Conservation (phyloP, 2,797 vertebrate species). For the Botia kubotai region DNA sequence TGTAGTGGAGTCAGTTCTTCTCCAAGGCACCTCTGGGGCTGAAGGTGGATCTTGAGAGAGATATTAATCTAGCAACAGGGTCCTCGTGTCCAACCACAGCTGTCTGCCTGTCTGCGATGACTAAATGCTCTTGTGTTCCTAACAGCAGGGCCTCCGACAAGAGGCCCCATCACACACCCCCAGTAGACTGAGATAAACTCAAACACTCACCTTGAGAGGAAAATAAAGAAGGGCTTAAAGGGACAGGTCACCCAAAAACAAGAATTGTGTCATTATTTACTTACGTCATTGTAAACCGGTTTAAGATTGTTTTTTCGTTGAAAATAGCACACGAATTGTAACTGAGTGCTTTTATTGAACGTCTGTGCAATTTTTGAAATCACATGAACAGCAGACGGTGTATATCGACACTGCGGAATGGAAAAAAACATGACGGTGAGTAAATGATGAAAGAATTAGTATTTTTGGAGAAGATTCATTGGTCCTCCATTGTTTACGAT, state of each 20-base stretch:
- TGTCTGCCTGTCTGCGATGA: conserved; percentile 60
- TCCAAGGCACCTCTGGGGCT: conserved; percentile 36
- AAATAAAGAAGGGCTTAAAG: conserved; percentile 20
- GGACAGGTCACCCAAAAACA: not conserved
- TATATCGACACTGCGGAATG: too few relatives aligned
- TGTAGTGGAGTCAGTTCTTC: conserved; percentile 42
- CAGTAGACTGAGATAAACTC: conserved; percentile 41
- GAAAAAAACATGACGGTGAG: too few relatives aligned
- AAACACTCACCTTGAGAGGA: conserved; percentile 44
- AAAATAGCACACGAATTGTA: too few relatives aligned
- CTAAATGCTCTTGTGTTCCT: conserved; percentile 59
- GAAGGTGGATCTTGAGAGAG: conserved; percentile 54
- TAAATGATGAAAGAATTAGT: too few relatives aligned
- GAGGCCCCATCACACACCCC: conserved; percentile 23
- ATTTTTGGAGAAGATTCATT: too few relatives aligned
- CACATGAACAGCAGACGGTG: too few relatives aligned
- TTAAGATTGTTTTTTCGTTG: too few relatives aligned
- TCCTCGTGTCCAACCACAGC: conserved; percentile 59
- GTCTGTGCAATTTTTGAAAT: too few relatives aligned
- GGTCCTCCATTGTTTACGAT: too few relatives aligned
- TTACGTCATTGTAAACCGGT: too few relatives aligned
- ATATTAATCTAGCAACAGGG: conserved; percentile 63
- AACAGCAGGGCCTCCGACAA: conserved; percentile 50
- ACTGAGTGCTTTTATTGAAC: too few relatives aligned
- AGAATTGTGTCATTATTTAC: too few relatives aligned